Conservation (phyloP, 2,888 invertebrate genomes). For the Catocala fraxini region DNA sequence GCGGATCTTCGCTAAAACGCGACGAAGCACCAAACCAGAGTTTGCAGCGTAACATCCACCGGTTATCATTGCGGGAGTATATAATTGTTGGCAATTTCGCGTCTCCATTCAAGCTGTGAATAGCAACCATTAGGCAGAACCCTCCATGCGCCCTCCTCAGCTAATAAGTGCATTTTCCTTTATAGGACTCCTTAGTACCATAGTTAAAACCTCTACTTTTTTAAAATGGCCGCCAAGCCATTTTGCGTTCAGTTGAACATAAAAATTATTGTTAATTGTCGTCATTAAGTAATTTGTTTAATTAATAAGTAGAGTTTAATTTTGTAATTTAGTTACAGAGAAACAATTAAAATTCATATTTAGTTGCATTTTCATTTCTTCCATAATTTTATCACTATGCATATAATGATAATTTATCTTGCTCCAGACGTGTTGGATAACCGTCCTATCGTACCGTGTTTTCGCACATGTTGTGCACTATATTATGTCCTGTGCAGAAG, state of each 20-base stretch:
- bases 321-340: conserved; percentile 23
- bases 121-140: conserved; percentile 84
- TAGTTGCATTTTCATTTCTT: too few relatives aligned
- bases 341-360: not conserved
- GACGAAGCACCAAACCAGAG: conserved; percentile 61
- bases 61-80: conserved; percentile 86
- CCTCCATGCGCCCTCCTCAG: conserved; percentile 79
- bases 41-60: conserved; percentile 76
- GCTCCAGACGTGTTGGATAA: too few relatives aligned
- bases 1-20: conserved; percentile 44
- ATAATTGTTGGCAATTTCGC: conserved; percentile 86
- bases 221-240: conserved; percentile 60
- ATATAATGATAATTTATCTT: too few relatives aligned
- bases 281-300: conserved; percentile 71
- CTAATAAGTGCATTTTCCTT: conserved; percentile 87
- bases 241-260: conserved; percentile 62
- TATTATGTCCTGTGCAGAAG: too few relatives aligned
- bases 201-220: conserved; percentile 76
- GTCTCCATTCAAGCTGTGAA: conserved; percentile 84
- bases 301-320: conserved; percentile 52
- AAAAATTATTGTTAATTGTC: conserved; percentile 69
- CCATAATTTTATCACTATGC: too few relatives aligned
- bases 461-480: too few relatives aligned
- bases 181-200: conserved; percentile 82
- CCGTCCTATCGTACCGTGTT: too few relatives aligned